Evolutionary conservation across 2,113 vertebrate genomes (phyloP).

Genomic region (Oenanthe oenanthe): DNA sequence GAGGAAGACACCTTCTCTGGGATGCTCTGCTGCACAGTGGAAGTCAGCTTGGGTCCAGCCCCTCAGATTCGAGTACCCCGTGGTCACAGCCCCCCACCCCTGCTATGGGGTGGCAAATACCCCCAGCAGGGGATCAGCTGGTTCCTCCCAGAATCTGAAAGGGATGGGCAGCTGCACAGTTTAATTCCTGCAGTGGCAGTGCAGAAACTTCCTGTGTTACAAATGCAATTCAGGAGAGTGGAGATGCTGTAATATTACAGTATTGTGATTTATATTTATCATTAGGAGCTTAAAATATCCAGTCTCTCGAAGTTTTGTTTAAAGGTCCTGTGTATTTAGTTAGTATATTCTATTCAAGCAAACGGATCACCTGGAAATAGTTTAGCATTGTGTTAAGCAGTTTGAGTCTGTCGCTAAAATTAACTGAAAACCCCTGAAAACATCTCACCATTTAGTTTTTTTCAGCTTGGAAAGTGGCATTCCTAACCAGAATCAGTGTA

Average conservation of each 20-base stretch:
- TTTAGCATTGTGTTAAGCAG: neutral
- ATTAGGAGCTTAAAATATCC: neutral
- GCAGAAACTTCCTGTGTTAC: neutral
- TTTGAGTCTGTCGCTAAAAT: neutral
- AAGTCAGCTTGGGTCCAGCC: neutral
- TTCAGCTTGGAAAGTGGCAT: neutral
- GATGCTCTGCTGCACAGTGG: neutral
- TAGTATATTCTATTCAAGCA: neutral
- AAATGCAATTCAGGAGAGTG: neutral
- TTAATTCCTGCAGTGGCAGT: neutral
- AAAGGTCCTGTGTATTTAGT: neutral
- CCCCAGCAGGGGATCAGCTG: rapidly evolving
- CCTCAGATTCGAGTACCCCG: neutral
- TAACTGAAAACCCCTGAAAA: neutral
- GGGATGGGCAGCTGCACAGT: neutral
- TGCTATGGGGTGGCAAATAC: neutral
- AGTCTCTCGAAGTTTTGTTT: neutral
- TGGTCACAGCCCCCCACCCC: neutral
- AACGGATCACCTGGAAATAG: neutral
- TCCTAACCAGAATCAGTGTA: neutral
- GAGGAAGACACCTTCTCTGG: neutral
- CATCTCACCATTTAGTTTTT: neutral
- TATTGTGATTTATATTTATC: neutral
- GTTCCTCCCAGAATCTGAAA: neutral
- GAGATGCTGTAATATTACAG: neutral